These are phyloP conservation scores for Hylaeus volcanicus DNA, from an alignment of 1,140 invertebrate genomes.

Conservation along the genomic window DNA sequence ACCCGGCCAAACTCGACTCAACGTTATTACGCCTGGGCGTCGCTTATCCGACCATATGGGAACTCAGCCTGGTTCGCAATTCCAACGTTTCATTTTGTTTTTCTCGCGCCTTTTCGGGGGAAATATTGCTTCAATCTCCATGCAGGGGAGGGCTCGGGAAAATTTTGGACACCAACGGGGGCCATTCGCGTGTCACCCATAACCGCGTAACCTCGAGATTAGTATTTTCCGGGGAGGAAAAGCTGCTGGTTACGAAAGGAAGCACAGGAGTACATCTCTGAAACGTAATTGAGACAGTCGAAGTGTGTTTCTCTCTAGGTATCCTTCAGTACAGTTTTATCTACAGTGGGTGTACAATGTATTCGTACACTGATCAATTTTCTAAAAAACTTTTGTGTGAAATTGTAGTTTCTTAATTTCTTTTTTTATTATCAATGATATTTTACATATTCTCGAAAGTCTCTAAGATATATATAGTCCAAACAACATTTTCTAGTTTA, in stretches of 20 bases:
- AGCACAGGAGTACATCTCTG: too few species aligned
- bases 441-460: too few species aligned
- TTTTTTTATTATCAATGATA: too few species aligned
- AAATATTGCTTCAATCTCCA: constrained; percentile 12
- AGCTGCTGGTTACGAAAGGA: not conserved
- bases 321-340: too few species aligned
- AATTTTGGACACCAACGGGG: not conserved
- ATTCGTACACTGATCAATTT: too few species aligned
- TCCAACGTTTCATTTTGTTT: not conserved
- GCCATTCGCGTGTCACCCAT: not conserved
- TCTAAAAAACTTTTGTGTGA: too few species aligned
- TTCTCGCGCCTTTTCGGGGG: not conserved
- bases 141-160: not conserved
- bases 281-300: too few species aligned
- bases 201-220: not conserved
- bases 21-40: constrained; percentile 6
- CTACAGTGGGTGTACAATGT: too few species aligned
- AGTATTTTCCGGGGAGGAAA: not conserved
- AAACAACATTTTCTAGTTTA: too few species aligned
- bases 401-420: too few species aligned
- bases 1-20: not conserved
- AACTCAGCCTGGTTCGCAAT: not conserved
- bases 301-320: too few species aligned
- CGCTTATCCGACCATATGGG: not conserved
- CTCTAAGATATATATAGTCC: too few species aligned